Percentiles rank a stretch among this genome's conserved stretches.
Conservation (phyloP, 2,888 invertebrate species). For the Mycogona germanica region DNA sequence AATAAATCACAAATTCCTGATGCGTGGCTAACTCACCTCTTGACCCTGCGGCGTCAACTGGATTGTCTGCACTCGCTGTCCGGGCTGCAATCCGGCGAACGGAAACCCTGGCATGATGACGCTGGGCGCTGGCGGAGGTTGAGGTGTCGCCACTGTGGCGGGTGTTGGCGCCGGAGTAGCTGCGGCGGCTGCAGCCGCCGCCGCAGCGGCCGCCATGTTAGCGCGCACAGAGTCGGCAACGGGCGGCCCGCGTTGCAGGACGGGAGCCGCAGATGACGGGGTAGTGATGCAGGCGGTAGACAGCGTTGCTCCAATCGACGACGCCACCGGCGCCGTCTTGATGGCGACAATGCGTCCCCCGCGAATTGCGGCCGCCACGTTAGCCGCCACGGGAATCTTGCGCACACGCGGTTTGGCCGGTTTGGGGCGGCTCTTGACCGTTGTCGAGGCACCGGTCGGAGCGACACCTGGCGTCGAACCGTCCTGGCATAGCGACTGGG, state of each 20-base stretch:
- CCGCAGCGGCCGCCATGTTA: conserved; percentile 24
- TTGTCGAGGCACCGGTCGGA: no score
- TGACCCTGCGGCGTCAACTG: conserved; percentile 61
- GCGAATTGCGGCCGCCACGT: background rate
- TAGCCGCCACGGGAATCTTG: no score
- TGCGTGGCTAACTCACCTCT: conserved; percentile 42
- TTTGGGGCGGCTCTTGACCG: no score
- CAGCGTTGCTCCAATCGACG: conserved; percentile 5
- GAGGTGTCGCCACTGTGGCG: conserved; percentile 19
- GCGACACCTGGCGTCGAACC: background rate
- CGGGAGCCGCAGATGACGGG: conserved; percentile 5
- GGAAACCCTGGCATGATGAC: conserved; percentile 14
- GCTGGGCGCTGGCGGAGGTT: conserved; percentile 11
- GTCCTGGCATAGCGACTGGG: conserved; percentile 12
- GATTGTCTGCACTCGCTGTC: conserved; percentile 34
- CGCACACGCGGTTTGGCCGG: no score
- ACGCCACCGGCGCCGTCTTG: background rate
- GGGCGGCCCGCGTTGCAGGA: conserved; percentile 19
- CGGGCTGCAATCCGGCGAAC: conserved; percentile 17
- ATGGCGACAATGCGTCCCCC: background rate
- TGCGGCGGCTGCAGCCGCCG: conserved; percentile 9
- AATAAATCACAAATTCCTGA: background rate
- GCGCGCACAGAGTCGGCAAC: background rate
- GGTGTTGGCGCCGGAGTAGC: conserved; percentile 25
- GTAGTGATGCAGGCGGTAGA: conserved; percentile 6